Evolutionary conservation across 2,888 invertebrate genomes (phyloP).

Genomic region (Epistrophella euchroma): DNA sequence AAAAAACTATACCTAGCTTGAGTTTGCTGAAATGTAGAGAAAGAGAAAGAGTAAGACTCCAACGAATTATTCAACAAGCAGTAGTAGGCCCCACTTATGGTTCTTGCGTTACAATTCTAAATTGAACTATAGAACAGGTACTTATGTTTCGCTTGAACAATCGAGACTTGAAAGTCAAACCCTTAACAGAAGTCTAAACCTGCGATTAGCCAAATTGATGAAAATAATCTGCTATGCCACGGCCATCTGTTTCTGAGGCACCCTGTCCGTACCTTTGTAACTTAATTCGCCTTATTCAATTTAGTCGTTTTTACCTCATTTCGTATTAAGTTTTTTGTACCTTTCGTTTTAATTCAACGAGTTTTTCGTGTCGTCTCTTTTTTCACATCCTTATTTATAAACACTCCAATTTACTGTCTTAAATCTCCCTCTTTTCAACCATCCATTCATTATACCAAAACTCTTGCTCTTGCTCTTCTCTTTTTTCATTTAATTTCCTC

Average conservation of each 20-base stretch:
- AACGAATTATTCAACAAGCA: too few relatives aligned
- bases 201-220: too few relatives aligned
- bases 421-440: slow-evolving; percentile 39
- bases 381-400: slow-evolving; percentile 47
- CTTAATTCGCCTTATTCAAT: slow-evolving; percentile 39
- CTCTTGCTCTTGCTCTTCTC: background rate
- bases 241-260: background rate
- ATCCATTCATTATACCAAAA: background rate
- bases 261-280: background rate
- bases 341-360: slow-evolving; percentile 9
- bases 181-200: too few relatives aligned
- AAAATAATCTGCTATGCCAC: background rate
- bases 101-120: too few relatives aligned
- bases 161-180: too few relatives aligned
- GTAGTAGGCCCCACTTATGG: too few relatives aligned
- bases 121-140: too few relatives aligned
- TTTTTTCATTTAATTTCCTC: slow-evolving; percentile 43
- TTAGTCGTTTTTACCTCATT: slow-evolving; percentile 10
- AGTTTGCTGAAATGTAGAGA: too few relatives aligned
- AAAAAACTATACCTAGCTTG: too few relatives aligned
- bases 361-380: slow-evolving; percentile 1
- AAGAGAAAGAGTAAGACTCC: too few relatives aligned
- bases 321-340: background rate
- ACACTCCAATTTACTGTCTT: slow-evolving; percentile 56
- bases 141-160: too few relatives aligned